Percentiles rank a stretch among this genome's conserved stretches.
These are phyloP conservation scores for Chaetoderma sp. DNA, from an alignment of 2,888 invertebrate genomes.

Conservation along the genomic window DNA sequence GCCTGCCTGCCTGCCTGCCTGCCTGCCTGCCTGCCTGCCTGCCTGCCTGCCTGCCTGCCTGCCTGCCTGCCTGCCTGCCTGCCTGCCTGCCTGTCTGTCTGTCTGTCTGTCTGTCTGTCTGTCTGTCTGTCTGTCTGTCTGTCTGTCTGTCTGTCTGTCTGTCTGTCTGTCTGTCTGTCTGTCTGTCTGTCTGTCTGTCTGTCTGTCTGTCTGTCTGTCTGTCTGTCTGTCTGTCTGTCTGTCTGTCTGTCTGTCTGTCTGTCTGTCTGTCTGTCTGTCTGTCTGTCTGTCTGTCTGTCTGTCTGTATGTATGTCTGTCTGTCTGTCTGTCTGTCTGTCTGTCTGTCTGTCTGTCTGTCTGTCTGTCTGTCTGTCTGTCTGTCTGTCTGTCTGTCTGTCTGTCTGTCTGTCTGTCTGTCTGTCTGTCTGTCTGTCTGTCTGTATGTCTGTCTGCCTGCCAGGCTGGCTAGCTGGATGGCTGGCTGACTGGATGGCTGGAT, in stretches of 20 bases:
- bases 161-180: background rate
- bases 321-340: constrained; percentile 12
- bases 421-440: too few species aligned
- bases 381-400: constrained; percentile 1
- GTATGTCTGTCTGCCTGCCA: too few species aligned
- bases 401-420: too few species aligned
- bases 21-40: constrained; percentile 3
- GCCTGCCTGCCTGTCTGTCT: too few species aligned
- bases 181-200: background rate
- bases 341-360: constrained; percentile 16
- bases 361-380: constrained; percentile 12
- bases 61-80: constrained; percentile 2
- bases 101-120: too few species aligned
- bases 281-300: constrained; percentile 15
- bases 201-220: constrained; percentile 14
- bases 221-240: constrained; percentile 22
- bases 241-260: constrained; percentile 19
- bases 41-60: constrained; percentile 3
- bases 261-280: constrained; percentile 18
- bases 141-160: constrained; percentile 14
- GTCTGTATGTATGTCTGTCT: too few species aligned
- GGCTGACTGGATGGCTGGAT: too few species aligned
- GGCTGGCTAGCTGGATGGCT: too few species aligned
- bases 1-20: too few species aligned
- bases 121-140: constrained; percentile 16